Percentiles rank a stretch among this genome's conserved stretches.
Conservation (phyloP, 2,113 vertebrate genomes). For the Castor canadensis region DNA sequence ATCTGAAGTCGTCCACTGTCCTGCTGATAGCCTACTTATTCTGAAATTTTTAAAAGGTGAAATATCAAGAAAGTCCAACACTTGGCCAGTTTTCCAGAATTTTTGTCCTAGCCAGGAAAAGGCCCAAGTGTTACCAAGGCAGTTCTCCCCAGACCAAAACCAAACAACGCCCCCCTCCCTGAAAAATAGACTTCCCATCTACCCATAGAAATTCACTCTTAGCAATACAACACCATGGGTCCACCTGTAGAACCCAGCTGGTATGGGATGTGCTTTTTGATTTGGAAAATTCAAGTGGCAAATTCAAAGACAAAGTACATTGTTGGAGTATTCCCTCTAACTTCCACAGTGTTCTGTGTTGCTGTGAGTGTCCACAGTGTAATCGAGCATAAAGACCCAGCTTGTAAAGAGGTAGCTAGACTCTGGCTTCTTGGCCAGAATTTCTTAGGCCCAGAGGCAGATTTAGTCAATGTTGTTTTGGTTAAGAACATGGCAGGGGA, state of each 20-base stretch:
- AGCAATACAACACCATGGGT: background rate
- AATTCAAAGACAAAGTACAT: background rate
- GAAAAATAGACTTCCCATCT: background rate
- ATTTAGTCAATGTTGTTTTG: background rate
- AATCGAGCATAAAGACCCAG: background rate
- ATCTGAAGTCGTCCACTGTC: background rate
- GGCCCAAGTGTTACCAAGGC: background rate
- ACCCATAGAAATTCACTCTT: background rate
- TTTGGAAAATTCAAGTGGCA: background rate
- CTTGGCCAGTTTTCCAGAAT: constrained; percentile 13
- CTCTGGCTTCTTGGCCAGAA: background rate
- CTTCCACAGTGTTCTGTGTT: background rate
- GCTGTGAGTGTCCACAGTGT: rapidly evolving
- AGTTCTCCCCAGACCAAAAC: background rate
- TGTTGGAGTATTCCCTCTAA: background rate
- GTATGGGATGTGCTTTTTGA: background rate
- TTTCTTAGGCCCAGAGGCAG: background rate
- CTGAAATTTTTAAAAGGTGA: constrained; percentile 23
- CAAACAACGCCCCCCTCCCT: background rate
- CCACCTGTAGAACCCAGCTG: background rate
- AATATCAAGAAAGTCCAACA: background rate
- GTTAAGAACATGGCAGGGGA: background rate
- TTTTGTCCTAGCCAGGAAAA: background rate
- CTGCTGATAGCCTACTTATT: background rate
- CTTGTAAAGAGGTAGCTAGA: background rate